Evolutionary conservation across 2,888 invertebrate genomes (phyloP).

Genomic region (Limnephilus rhombicus): DNA sequence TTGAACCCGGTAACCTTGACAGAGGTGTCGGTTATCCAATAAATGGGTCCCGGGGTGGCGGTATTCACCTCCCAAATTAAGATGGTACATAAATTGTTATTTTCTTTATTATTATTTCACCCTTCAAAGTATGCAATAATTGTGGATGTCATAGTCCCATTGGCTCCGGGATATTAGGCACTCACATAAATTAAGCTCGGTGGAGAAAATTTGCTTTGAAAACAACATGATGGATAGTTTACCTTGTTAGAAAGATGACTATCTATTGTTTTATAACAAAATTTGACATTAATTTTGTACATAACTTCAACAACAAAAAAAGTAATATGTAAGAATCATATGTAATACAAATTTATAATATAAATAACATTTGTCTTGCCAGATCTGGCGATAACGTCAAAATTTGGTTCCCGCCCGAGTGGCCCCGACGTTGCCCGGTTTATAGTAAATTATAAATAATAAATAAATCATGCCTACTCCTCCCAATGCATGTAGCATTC

Average conservation of each 20-base stretch:
- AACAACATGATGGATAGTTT: background rate
- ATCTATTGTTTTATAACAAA: background rate
- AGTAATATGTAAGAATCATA: background rate
- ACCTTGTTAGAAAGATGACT: background rate
- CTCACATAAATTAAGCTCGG: no score
- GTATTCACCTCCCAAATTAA: no score
- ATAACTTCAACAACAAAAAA: background rate
- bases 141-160: no score
- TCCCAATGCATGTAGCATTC: slow-evolving; percentile 43
- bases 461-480: slow-evolving; percentile 27
- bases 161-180: no score
- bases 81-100: no score
- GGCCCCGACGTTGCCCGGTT: background rate
- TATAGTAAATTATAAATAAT: background rate
- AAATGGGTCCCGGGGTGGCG: no score
- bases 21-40: no score
- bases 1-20: no score
- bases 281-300: background rate
- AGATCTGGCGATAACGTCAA: background rate
- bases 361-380: background rate
- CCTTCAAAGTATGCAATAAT: no score
- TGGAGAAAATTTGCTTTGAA: background rate
- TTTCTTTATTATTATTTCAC: no score
- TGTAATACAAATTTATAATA: background rate
- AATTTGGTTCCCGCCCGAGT: background rate